Percentiles rank a stretch among this genome's conserved stretches.
phyloP scores from a whole-genome alignment of 2,797 vertebrate genomes.

The Sarcoramphus papa region DNA sequence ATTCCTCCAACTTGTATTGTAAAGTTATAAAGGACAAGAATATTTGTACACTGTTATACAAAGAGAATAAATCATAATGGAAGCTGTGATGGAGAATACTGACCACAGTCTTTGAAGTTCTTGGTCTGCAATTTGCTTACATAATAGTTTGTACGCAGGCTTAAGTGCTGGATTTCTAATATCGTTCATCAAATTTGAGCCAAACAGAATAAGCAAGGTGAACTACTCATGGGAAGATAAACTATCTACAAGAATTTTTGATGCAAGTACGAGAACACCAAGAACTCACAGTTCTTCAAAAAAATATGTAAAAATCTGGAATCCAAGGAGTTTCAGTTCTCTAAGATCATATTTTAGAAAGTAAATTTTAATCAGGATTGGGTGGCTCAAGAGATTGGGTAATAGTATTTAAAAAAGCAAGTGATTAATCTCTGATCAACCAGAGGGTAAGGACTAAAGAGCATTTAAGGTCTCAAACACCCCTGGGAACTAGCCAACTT shows the following conservation, averaged over 20 bases:
- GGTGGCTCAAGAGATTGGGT: constrained; percentile 39
- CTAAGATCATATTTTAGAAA: constrained; percentile 43
- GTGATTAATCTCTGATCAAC: constrained; percentile 56
- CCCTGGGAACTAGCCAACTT: constrained; percentile 39
- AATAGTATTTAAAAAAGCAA: constrained; percentile 61
- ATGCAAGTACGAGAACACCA: neutral
- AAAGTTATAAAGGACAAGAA: neutral
- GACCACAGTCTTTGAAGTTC: neutral
- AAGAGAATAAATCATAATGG: neutral
- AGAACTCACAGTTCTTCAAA: neutral
- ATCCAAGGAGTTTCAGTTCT: neutral
- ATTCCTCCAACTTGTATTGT: neutral
- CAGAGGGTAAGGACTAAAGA: constrained; percentile 49
- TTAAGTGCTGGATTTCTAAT: neutral
- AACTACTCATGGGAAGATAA: neutral
- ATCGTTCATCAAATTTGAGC: neutral
- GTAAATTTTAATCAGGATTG: constrained; percentile 44
- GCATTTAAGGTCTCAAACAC: constrained; percentile 54
- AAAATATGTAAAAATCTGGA: neutral
- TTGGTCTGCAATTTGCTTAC: neutral
- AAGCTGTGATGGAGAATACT: neutral
- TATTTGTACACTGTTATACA: neutral
- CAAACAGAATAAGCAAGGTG: neutral
- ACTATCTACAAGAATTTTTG: neutral
- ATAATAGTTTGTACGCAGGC: neutral